Evolutionary conservation across 2,113 vertebrate genomes (phyloP).

Genomic region (Oriolus oriolus): DNA sequence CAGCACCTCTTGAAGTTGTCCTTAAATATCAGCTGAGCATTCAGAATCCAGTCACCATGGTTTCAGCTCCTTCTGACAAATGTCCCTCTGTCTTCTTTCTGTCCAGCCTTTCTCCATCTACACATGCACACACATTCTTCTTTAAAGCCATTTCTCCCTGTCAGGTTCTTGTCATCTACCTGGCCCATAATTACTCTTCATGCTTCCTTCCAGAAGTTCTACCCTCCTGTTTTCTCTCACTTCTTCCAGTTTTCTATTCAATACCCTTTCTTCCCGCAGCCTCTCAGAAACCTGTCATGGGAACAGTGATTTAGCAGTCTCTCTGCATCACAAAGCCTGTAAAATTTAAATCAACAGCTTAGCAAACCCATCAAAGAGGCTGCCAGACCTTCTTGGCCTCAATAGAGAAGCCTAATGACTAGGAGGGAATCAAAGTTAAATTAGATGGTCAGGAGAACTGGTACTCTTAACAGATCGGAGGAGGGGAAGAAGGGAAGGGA

Average conservation of each 20-base stretch:
- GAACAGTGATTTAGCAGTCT: constrained; percentile 20
- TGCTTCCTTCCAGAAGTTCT: background rate
- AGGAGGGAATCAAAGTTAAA: background rate
- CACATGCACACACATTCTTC: background rate
- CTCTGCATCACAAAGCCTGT: constrained; percentile 12
- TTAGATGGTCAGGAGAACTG: background rate
- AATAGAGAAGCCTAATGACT: constrained; percentile 18
- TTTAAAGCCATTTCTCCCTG: background rate
- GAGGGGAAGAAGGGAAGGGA: background rate
- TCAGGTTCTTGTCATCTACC: background rate
- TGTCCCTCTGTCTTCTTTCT: background rate
- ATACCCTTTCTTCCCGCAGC: background rate
- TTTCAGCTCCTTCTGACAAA: background rate
- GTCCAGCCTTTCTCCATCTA: background rate
- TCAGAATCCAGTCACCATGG: background rate
- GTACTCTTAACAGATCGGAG: background rate
- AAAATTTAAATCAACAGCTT: constrained; percentile 49
- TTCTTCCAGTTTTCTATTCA: constrained; percentile 16
- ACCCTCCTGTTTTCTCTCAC: background rate
- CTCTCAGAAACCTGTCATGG: constrained; percentile 9
- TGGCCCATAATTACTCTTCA: background rate
- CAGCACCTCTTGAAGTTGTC: background rate
- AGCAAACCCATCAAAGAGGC: constrained; percentile 15
- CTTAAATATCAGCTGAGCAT: background rate
- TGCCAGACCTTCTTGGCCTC: constrained; percentile 27